These are phyloP conservation scores for Pediacus dermestoides DNA, from an alignment of 2,888 invertebrate species.

Conservation along the genomic window DNA sequence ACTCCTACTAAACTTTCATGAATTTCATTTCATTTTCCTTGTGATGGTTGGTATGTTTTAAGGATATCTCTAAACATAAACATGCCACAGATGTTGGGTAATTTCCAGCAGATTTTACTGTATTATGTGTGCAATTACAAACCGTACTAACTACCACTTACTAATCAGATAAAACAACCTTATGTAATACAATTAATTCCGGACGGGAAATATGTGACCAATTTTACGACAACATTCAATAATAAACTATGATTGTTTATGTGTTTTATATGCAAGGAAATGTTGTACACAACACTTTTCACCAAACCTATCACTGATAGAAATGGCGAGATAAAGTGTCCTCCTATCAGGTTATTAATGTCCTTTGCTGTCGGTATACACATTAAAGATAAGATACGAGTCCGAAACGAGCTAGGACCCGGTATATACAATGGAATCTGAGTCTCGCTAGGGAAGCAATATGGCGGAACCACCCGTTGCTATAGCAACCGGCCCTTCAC, in stretches of 20 bases:
- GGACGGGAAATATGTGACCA: too few relatives aligned
- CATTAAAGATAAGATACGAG: constrained; percentile 36
- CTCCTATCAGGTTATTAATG: constrained; percentile 28
- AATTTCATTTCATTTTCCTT: too few relatives aligned
- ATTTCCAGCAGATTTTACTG: too few relatives aligned
- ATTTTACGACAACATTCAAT: constrained; percentile 1
- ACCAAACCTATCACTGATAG: constrained; percentile 15
- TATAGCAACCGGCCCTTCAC: constrained; percentile 45
- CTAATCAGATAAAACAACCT: too few relatives aligned
- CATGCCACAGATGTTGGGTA: too few relatives aligned
- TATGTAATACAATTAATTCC: too few relatives aligned
- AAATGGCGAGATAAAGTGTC: constrained; percentile 22
- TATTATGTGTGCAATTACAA: too few relatives aligned
- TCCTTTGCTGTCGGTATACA: constrained; percentile 26
- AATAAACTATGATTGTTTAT: constrained; percentile 7
- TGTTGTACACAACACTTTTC: constrained; percentile 4
- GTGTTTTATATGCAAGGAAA: constrained; percentile 1
- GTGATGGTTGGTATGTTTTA: too few relatives aligned
- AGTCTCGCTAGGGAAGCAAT: constrained; percentile 30
- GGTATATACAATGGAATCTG: constrained; percentile 24
- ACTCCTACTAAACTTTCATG: too few relatives aligned
- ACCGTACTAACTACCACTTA: too few relatives aligned
- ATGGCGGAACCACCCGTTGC: constrained; percentile 44
- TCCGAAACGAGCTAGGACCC: constrained; percentile 16
- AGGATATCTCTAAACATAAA: too few relatives aligned